Conservation (phyloP, 2,113 vertebrate genomes). For the Neodontobutis hainanensis region DNA sequence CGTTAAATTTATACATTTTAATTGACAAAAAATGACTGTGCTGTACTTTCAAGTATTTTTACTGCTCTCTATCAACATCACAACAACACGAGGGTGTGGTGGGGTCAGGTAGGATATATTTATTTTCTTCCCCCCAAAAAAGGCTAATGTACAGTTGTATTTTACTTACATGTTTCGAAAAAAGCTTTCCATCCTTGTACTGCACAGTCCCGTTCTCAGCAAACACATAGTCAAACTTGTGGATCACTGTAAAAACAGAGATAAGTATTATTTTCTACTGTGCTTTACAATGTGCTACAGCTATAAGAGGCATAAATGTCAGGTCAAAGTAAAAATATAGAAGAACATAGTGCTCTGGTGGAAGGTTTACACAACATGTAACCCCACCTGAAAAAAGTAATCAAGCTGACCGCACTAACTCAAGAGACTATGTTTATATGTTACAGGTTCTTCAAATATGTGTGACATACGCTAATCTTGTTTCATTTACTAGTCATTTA, state of each 20-base stretch:
- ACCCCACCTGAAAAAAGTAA: conserved; percentile 20
- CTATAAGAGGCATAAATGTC: not conserved
- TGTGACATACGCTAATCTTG: no score
- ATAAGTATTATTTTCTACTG: not conserved
- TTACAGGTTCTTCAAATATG: not conserved
- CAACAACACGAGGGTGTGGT: not conserved
- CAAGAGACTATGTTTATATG: not conserved
- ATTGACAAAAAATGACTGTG: not conserved
- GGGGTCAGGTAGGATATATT: no score
- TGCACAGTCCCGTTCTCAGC: conserved; percentile 97
- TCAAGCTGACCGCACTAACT: conserved; percentile 18
- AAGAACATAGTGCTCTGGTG: conserved; percentile 1
- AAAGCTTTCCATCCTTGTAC: conserved; percentile 92
- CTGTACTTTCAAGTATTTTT: not conserved
- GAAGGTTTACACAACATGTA: conserved; percentile 35
- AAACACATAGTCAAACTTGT: conserved; percentile 97
- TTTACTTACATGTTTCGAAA: conserved; percentile 90
- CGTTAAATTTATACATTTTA: not conserved
- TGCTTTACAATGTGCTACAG: not conserved
- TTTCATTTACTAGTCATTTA: not conserved
- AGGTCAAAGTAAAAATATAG: not conserved
- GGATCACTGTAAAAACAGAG: conserved; percentile 81
- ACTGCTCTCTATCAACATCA: not conserved
- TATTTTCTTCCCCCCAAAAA: not conserved
- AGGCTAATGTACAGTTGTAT: not conserved